Evolutionary conservation across 2,113 vertebrate species (phyloP), one percentile per base, ranked within the genome.

Genomic region (Rhinogobius similis): DNA sequence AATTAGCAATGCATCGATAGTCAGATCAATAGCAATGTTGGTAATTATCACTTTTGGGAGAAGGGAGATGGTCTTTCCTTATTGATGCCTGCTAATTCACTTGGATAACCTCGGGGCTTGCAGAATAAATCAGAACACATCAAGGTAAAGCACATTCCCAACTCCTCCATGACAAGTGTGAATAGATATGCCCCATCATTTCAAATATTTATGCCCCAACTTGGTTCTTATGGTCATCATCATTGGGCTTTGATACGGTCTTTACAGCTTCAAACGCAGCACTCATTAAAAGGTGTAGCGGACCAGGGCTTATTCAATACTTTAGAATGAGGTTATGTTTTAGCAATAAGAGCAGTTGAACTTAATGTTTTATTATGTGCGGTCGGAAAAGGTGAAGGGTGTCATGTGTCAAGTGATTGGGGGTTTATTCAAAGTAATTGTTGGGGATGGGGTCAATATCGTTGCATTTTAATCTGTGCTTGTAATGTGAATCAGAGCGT

Each of bases 11-110:
- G 86, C 91, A 92, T 94, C 93, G 75, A 92, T 92, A 91, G 72
- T 77, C 62, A 13, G 90, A 92, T 94, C 93, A 79, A 94, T 93
- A 91, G 82, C 75, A 79, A 90, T 91, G 90, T 90, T 89, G 84
- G 88, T 93, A 94, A 94, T 94, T 91, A 92, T 92, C 88, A 93
- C 92, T 92, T 90, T 87, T 86, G 93, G 93, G 92, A 93, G 76
- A 81, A 41, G 79, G 86, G 88, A 91, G 87, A 88, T 88, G 88
- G 78, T 85, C 72, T 90, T 88, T 90, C 87, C 81, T 88, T 89
- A 89, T 88, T 88, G 90, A 91, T 89, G 85, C 80, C 62, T 72
- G 86, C 84, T 89, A 89, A 88, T 87, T 89, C 82, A 73, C 85
- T 55, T 67, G 83, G 79, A 81, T 87, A 89, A 89, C 85, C 82